phyloP scores from a whole-genome alignment of 2,113 vertebrate genomes.

The Ctenodactylus gundi region DNA sequence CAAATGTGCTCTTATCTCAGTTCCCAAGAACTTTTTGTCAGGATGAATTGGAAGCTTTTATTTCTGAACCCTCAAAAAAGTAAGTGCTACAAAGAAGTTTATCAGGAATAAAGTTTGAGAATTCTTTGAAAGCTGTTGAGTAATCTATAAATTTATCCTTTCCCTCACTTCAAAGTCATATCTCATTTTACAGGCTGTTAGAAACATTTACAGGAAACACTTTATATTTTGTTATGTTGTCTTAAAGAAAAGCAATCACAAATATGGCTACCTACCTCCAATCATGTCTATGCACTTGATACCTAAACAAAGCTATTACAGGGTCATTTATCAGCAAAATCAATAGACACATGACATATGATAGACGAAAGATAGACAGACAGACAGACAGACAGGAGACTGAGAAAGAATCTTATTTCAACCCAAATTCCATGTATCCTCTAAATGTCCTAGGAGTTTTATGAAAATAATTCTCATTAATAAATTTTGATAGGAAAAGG shows the following conservation, averaged over 20 bases:
- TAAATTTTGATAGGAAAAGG: constrained; percentile 9
- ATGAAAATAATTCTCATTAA: constrained; percentile 34
- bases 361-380: no score
- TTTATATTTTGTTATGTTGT: background rate
- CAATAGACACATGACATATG: no score
- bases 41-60: constrained; percentile 16
- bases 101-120: background rate
- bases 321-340: constrained; percentile 15
- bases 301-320: background rate
- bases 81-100: background rate
- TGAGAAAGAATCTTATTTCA: constrained; percentile 21
- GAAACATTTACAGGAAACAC: background rate
- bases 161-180: constrained; percentile 17
- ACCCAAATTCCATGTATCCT: background rate
- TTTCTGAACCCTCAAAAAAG: constrained; percentile 46
- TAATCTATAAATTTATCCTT: background rate
- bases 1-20: constrained; percentile 31
- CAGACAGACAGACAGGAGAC: no score
- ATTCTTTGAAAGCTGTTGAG: constrained; percentile 16
- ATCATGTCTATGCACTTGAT: background rate
- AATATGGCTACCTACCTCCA: background rate
- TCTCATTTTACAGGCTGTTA: background rate
- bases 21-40: constrained; percentile 55
- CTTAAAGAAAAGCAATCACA: background rate
- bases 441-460: background rate